These are phyloP conservation scores for Gortyna flavago DNA, from an alignment of 2,888 invertebrate genomes.

Conservation along the genomic window DNA sequence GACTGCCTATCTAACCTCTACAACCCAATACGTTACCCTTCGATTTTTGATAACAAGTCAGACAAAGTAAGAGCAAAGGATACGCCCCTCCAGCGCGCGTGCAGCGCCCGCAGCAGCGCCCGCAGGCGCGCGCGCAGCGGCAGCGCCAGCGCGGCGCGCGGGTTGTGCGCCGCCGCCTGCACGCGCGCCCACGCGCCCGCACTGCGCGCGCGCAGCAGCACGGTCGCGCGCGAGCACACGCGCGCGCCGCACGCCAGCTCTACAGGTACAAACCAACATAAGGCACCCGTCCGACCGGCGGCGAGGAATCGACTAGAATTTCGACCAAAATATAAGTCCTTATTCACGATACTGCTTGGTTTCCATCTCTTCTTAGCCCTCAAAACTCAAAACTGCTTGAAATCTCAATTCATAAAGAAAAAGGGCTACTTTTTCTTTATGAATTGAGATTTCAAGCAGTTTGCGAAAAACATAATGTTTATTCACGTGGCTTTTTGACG, in stretches of 20 bases:
- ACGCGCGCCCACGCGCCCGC: constrained; percentile 92
- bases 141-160: constrained; percentile 94
- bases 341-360: no score
- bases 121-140: constrained; percentile 92
- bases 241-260: constrained; percentile 92
- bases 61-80: constrained; percentile 81
- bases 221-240: constrained; percentile 89
- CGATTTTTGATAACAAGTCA: no score
- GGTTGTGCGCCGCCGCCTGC: constrained; percentile 93
- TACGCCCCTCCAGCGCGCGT: constrained; percentile 93
- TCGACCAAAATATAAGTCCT: not conserved
- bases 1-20: no score
- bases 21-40: no score
- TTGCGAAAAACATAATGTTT: no score
- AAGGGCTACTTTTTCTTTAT: no score
- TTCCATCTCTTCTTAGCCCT: no score
- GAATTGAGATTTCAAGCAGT: not conserved
- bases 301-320: not conserved
- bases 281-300: not conserved
- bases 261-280: not conserved
- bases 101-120: constrained; percentile 92
- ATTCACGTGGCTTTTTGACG: not conserved
- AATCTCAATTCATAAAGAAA: no score
- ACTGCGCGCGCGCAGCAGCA: constrained; percentile 93
- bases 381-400: no score